These are phyloP conservation scores for Criorhina ranunculi DNA, from an alignment of 2,888 invertebrate species.

Conservation along the genomic window DNA sequence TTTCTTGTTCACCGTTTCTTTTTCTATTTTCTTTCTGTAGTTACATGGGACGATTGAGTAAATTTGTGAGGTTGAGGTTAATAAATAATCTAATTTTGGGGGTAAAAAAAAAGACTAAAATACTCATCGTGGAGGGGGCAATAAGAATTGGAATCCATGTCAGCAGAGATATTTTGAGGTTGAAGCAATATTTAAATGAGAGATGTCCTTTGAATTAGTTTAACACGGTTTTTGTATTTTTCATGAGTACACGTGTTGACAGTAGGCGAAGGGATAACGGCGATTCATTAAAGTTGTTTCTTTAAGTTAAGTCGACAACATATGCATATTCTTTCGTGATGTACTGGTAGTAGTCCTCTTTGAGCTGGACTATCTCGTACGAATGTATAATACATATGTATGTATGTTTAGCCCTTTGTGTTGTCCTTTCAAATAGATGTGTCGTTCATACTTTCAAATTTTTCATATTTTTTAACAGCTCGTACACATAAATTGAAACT, in stretches of 20 bases:
- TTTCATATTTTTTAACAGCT: too few relatives aligned
- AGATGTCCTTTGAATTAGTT: constrained; percentile 28
- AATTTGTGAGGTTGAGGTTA: constrained; percentile 55
- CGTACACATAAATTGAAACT: too few relatives aligned
- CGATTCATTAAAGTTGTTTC: too few relatives aligned
- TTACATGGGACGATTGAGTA: constrained; percentile 40
- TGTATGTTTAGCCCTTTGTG: too few relatives aligned
- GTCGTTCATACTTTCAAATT: too few relatives aligned
- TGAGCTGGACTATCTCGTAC: too few relatives aligned
- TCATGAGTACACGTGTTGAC: constrained; percentile 24
- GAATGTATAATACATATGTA: too few relatives aligned
- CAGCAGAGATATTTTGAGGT: constrained; percentile 54
- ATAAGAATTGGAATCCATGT: constrained; percentile 49
- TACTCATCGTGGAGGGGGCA: not conserved
- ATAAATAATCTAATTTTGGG: constrained; percentile 69
- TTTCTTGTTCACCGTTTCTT: constrained; percentile 22
- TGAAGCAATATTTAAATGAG: constrained; percentile 58
- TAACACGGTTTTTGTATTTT: constrained; percentile 6
- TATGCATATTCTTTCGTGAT: too few relatives aligned
- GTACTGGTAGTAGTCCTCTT: too few relatives aligned
- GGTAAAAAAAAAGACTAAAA: not conserved
- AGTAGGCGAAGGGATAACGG: constrained; percentile 13
- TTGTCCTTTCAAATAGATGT: too few relatives aligned
- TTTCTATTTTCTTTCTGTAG: not conserved
- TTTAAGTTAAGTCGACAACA: too few relatives aligned